These are phyloP conservation scores for Cyanoliseus patagonus DNA, from an alignment of 2,113 vertebrate genomes.

Conservation along the genomic window DNA sequence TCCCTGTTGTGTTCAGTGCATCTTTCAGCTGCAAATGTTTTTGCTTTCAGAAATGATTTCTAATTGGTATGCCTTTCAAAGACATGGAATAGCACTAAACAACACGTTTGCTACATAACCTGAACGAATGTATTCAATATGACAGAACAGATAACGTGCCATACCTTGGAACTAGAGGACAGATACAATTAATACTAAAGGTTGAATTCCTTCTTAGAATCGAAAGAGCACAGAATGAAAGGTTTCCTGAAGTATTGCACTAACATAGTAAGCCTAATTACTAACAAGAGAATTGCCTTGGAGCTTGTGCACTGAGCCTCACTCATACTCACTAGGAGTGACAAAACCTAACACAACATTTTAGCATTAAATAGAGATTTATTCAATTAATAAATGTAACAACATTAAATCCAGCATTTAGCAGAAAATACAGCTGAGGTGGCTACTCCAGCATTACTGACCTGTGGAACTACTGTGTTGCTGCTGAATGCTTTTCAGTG, in stretches of 20 bases:
- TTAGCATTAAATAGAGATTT: not conserved
- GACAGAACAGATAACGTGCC: slow-evolving; percentile 32
- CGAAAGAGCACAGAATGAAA: slow-evolving; percentile 35
- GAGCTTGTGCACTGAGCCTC: not conserved
- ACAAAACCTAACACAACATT: not conserved
- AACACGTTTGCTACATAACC: not conserved
- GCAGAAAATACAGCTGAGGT: not conserved
- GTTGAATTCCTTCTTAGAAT: slow-evolving; percentile 36
- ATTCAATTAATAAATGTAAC: not conserved
- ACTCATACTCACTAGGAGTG: not conserved
- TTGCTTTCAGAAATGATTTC: slow-evolving; percentile 62
- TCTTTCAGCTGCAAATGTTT: slow-evolving; percentile 72
- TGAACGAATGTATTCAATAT: slow-evolving; percentile 61
- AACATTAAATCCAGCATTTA: not conserved
- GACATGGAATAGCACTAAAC: slow-evolving; percentile 40
- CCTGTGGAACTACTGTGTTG: not conserved
- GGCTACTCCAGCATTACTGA: not conserved
- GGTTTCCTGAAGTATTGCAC: slow-evolving; percentile 34
- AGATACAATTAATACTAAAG: not conserved
- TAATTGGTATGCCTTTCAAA: slow-evolving; percentile 59
- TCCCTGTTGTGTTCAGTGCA: slow-evolving; percentile 55
- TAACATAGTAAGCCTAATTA: slow-evolving; percentile 37
- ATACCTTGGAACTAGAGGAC: slow-evolving; percentile 31
- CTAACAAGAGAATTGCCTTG: slow-evolving; percentile 29
- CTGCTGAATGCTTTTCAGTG: not conserved